Base-by-base conservation (phyloP, 2,888 invertebrate genomes). In the Antheraea assamensis region DNA sequence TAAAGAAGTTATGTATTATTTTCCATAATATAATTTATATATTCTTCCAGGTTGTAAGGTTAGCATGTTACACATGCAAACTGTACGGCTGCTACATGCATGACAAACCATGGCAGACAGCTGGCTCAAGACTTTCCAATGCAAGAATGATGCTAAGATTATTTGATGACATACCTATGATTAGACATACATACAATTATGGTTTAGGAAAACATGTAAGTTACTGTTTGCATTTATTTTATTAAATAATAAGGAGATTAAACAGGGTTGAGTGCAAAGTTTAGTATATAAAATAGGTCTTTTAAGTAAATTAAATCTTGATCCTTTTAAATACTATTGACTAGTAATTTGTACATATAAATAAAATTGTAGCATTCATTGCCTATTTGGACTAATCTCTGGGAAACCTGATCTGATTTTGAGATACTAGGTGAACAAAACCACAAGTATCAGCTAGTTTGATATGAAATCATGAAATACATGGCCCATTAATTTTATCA, bases 141-240 rank as follows among this genome's bases (percentile, higher is more conserved):
- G 97, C 97, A 35, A 95, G 98, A 81, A 96, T 97, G 75, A 96
- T 98, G 77, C 91, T 98, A 75, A 95, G 98, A 58, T 95, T 98
- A 58, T 96, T 98, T 81, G 98, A 98, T 91, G 98, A 98, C 83
- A 95, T 98, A 76, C 97, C 98, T 0, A 97, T 97, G 96, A 93
- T 98, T 74, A 95, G 96, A 80, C 96, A 96, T 84, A 96, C 96
- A 66, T 88, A 97, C 70, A 95, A 95, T 76, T 98, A 98, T 92
- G 97, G 97, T 15, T 92, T 96, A 78, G 98, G 98, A 4, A 90
- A 79, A 87, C 91, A 94, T 90, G 93, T 95, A 82, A 90, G 94
- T 90, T 42, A n/a, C 27, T 17, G 31, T 13, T n/a, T 52, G 17
- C 31, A 27, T 30, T 64, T 4, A 64, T 5, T 13, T 30, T 30